phyloP scores from a whole-genome alignment of 2,797 vertebrate species.

The Acanthurus lineatus region DNA sequence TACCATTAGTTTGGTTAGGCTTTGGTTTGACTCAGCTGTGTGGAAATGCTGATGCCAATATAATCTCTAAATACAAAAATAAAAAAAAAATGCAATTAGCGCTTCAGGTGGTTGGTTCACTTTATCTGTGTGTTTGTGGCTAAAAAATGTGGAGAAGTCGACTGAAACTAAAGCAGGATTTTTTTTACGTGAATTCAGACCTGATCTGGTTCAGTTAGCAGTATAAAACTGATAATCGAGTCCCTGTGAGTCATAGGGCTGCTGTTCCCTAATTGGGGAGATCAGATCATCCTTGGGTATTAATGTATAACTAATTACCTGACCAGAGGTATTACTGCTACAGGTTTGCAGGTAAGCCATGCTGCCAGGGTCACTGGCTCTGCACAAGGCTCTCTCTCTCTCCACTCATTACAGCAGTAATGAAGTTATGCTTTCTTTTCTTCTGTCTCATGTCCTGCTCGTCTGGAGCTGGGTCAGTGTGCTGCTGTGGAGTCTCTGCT shows the following conservation, averaged over 20 bases:
- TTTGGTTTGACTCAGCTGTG: conserved; percentile 28
- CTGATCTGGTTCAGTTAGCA: conserved; percentile 19
- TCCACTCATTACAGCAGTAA: too few relatives aligned
- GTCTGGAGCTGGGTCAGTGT: conserved; percentile 51
- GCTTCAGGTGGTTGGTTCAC: neutral
- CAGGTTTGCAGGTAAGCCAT: conserved; percentile 80
- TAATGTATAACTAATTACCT: conserved; percentile 85
- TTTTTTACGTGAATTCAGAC: conserved; percentile 21
- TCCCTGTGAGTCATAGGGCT: conserved; percentile 65
- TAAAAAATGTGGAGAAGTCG: too few relatives aligned
- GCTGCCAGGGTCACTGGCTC: conserved; percentile 74
- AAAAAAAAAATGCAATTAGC: neutral
- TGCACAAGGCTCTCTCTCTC: conserved; percentile 50
- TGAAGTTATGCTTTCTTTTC: too few relatives aligned
- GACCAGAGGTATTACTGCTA: conserved; percentile 82
- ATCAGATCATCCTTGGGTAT: conserved; percentile 82
- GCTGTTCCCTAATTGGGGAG: conserved; percentile 72
- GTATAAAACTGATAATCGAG: conserved; percentile 38
- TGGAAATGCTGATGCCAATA: conserved; percentile 13
- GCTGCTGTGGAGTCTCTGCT: conserved; percentile 45
- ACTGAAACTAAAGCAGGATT: neutral
- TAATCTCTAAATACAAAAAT: neutral
- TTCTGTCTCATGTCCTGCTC: conserved; percentile 46
- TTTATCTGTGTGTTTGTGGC: neutral
- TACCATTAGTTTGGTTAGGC: conserved; percentile 8